phyloP scores from a whole-genome alignment of 2,113 vertebrate species.

The Nannobrachium achirus region DNA sequence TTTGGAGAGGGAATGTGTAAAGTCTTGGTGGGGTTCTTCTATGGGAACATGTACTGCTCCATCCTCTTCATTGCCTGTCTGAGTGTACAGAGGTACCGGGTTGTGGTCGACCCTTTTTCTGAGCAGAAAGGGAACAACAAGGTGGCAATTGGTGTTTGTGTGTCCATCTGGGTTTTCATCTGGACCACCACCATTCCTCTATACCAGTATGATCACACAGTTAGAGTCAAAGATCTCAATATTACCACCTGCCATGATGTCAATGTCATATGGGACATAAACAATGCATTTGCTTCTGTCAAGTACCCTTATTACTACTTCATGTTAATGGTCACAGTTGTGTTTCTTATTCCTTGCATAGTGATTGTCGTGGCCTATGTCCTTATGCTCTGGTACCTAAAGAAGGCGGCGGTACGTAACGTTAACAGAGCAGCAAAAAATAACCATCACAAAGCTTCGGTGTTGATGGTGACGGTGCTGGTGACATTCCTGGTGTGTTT shows the following conservation, averaged over 20 bases:
- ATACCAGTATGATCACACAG: conserved; percentile 87
- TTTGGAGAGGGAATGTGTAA: conserved; percentile 91
- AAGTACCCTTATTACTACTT: conserved; percentile 83
- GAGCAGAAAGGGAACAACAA: conserved; percentile 84
- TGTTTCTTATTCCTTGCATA: conserved; percentile 87
- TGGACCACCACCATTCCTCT: conserved; percentile 85
- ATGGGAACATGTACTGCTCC: conserved; percentile 97
- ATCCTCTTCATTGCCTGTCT: conserved; percentile 95
- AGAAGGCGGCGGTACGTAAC: no score
- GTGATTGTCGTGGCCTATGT: conserved; percentile 85
- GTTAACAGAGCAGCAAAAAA: conserved; percentile 75
- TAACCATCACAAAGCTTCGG: conserved; percentile 82
- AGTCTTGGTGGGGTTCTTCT: conserved; percentile 90
- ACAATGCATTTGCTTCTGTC: conserved; percentile 39
- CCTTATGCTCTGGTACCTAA: conserved; percentile 84
- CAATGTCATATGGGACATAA: conserved; percentile 24
- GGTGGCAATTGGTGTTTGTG: conserved; percentile 81
- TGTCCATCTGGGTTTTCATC: conserved; percentile 86
- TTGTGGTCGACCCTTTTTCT: conserved; percentile 89
- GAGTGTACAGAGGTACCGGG: conserved; percentile 94
- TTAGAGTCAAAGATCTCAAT: conserved; percentile 76
- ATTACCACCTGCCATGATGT: conserved; percentile 95
- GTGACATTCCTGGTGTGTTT: conserved; percentile 91
- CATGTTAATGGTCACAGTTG: conserved; percentile 84
- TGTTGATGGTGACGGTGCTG: conserved; percentile 86